Conservation (phyloP, 2,797 vertebrate species). For the Cebuella pygmaea region DNA sequence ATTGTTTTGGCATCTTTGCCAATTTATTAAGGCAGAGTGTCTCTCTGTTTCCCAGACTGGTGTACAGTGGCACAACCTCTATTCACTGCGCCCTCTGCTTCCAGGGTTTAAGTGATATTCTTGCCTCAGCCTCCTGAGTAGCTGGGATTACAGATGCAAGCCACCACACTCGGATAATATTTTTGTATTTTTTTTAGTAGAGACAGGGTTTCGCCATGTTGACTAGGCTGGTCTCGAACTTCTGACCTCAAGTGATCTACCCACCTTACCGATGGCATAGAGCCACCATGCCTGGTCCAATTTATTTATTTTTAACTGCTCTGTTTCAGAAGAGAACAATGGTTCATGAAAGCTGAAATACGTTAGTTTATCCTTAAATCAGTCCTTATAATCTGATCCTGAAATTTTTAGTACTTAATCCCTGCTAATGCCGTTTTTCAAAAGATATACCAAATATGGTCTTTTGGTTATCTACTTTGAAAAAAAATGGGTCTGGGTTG, state of each 20-base stretch:
- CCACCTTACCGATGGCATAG: not conserved
- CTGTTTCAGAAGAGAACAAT: not conserved
- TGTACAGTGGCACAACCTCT: not conserved
- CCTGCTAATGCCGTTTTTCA: not conserved
- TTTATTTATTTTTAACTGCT: constrained; percentile 1
- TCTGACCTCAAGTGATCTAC: not conserved
- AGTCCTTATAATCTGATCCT: not conserved
- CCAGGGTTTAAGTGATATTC: not conserved
- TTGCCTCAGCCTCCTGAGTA: not conserved
- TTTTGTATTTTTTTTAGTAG: not conserved
- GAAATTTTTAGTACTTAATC: not conserved
- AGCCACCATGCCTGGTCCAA: not conserved
- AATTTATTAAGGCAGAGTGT: not conserved
- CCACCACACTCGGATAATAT: not conserved
- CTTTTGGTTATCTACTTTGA: not conserved
- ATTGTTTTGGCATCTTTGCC: not conserved
- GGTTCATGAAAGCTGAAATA: not conserved
- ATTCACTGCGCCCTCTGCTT: not conserved
- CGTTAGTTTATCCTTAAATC: not conserved
- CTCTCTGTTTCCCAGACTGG: not conserved
- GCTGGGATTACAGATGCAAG: not conserved
- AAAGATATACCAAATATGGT: not conserved
- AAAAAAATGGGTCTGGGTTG: not conserved
- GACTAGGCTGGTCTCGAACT: not conserved
- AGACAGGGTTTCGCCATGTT: not conserved